A percentile compares a stretch with the other conserved stretches of the same genome.
Conservation (phyloP, 2,888 invertebrate species). For the Sinodicranocentrus sp. region DNA sequence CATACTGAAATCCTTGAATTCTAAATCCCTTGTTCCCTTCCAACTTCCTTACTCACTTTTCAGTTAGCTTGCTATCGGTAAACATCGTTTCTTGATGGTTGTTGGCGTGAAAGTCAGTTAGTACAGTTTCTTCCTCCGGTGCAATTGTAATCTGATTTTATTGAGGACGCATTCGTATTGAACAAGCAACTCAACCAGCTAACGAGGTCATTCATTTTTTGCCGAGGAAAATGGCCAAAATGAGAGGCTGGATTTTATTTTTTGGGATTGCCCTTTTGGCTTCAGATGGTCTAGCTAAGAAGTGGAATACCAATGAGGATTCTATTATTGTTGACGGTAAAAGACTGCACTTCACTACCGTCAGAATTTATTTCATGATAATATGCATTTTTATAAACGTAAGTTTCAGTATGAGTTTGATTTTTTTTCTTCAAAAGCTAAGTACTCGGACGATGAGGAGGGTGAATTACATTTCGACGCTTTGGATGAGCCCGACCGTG, state of each 20-base stretch:
- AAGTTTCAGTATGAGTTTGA: too few species aligned
- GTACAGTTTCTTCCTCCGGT: not conserved
- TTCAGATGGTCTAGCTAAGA: constrained; percentile 33
- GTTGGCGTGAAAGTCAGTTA: too few species aligned
- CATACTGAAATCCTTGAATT: constrained; percentile 20
- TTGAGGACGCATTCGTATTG: too few species aligned
- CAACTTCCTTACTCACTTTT: constrained; percentile 55
- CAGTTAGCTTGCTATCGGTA: constrained; percentile 32
- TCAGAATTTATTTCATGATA: not conserved
- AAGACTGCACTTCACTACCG: too few species aligned
- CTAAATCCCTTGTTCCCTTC: constrained; percentile 32
- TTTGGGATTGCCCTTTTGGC: constrained; percentile 2
- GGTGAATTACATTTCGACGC: constrained; percentile 64
- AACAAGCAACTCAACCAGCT: too few species aligned
- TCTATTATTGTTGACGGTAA: constrained; percentile 72
- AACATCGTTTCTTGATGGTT: constrained; percentile 32
- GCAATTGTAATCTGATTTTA: too few species aligned
- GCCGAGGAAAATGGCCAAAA: constrained; percentile 4
- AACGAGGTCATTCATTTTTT: not conserved
- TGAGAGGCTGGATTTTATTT: constrained; percentile 8
- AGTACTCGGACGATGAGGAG: constrained; percentile 56
- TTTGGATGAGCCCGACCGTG: constrained; percentile 55
- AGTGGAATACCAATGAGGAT: constrained; percentile 72
- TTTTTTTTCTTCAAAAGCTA: constrained; percentile 8
- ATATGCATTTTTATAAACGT: not conserved